Conservation (phyloP, 2,113 vertebrate species). For the Oostethus manadensis region DNA sequence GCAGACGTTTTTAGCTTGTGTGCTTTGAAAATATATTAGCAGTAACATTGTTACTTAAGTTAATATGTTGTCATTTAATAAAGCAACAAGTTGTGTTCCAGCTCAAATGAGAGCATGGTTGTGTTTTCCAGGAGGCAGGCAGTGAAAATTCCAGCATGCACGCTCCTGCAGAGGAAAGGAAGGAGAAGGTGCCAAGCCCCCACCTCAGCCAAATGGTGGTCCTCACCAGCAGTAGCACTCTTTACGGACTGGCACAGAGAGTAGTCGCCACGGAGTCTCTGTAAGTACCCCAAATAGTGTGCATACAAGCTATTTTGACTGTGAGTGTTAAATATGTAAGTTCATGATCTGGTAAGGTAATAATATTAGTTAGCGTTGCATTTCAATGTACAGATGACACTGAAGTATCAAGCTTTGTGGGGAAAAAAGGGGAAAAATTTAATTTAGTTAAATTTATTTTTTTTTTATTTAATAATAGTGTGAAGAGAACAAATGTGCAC, state of each 20-base stretch:
- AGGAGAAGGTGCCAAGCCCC: slow-evolving; percentile 94
- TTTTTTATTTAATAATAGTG: background rate
- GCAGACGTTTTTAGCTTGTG: too few species aligned
- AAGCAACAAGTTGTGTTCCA: too few species aligned
- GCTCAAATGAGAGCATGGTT: background rate
- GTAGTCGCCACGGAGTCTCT: slow-evolving; percentile 96
- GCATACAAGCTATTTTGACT: background rate
- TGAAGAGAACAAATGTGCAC: slow-evolving; percentile 5
- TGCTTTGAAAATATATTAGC: too few species aligned
- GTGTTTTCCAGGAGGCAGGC: slow-evolving; percentile 77
- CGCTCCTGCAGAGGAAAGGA: slow-evolving; percentile 82
- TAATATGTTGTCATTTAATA: too few species aligned
- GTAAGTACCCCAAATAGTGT: slow-evolving; percentile 70
- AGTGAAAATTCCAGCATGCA: slow-evolving; percentile 76
- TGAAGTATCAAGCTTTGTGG: too few species aligned
- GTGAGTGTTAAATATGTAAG: background rate
- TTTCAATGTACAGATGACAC: too few species aligned
- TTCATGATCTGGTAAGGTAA: too few species aligned
- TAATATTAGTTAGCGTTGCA: background rate
- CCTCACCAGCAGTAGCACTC: slow-evolving; percentile 78
- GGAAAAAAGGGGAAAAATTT: too few species aligned
- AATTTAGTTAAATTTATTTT: too few species aligned
- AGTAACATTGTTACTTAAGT: too few species aligned
- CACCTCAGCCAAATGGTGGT: slow-evolving; percentile 92
- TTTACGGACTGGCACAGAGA: slow-evolving; percentile 91